Evolutionary conservation across 2,888 invertebrate genomes (phyloP), one percentile per base, ranked within the genome.

Genomic region (Drosophila longiperda): DNA sequence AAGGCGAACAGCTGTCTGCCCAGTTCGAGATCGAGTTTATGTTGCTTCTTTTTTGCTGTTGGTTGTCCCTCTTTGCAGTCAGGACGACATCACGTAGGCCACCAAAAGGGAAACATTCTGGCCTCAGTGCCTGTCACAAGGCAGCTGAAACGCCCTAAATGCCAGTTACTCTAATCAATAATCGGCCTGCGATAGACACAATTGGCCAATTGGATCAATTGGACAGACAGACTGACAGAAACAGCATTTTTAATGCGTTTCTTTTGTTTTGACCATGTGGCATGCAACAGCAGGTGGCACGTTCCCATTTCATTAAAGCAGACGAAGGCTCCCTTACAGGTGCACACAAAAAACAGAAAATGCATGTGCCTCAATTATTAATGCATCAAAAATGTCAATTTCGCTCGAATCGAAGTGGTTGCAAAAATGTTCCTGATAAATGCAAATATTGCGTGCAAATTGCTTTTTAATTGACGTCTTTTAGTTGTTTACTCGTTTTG

Each of bases 91-190:
- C 78, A 73, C 78, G 78, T 76, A 71, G 80, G 48, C 69, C 61
- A 48, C 33, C 26, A 11, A 48, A 17, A 26, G 48, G 29, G 29
- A 36, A 33, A 26, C 17, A 26, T 26, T n/a, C 17, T 8, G 45
- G 15, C 4, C 7, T 8, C 23, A 15, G 15, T 15, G 23, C 45
- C 15, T 29, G n/a, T 2, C 2, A 15, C 9, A 36, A 59, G 23
- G 20, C 60, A 53, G 67, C 64, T 55, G 66, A 66, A 65, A 57
- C 53, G 71, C 73, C 65, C 61, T 78, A 68, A 87, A 87, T 75
- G 71, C 60, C 78, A 89, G 74, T 81, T 87, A 72, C 79, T 84
- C 82, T 82, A 89, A 85, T 89, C 87, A 85, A 85, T 89, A 89
- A 80, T 75, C 57, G 71, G 23, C 57, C 57, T 48, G 34, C 58